A percentile compares a stretch with the other conserved stretches of the same genome.
Conservation (phyloP, 2,113 vertebrate species). For the Erinaceus europaeus region DNA sequence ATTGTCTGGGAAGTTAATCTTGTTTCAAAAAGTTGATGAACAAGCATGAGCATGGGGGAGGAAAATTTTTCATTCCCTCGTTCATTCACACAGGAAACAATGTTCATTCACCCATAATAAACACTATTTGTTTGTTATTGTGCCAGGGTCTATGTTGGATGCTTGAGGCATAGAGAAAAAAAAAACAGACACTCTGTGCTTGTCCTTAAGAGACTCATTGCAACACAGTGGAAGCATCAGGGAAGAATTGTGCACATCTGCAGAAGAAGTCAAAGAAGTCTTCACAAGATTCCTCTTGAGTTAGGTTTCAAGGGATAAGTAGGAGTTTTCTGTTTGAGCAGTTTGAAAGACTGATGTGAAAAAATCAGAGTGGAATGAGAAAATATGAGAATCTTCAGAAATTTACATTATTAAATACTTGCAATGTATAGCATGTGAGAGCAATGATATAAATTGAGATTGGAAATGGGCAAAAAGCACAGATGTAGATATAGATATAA, state of each 20-base stretch:
- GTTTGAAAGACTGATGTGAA: neutral
- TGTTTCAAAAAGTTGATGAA: neutral
- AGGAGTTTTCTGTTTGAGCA: neutral
- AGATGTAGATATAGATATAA: too few species aligned
- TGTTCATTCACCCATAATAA: too few species aligned
- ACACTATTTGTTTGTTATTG: too few species aligned
- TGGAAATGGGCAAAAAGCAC: neutral
- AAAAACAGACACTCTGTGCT: neutral
- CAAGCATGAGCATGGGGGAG: neutral
- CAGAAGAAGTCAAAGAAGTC: neutral
- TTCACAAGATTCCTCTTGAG: neutral
- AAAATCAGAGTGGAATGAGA: neutral
- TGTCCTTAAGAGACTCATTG: neutral
- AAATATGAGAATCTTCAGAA: neutral
- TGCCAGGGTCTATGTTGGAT: neutral
- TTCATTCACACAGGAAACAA: neutral
- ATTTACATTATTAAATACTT: neutral
- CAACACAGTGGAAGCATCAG: neutral
- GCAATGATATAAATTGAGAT: neutral
- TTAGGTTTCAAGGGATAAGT: conserved; percentile 9
- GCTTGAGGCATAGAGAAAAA: neutral
- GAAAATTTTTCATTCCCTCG: neutral
- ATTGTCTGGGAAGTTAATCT: too few species aligned
- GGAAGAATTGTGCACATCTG: neutral
- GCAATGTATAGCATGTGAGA: neutral